Evolutionary conservation across 2,113 vertebrate species (phyloP).

Genomic region (Macroglossus sobrinus): DNA sequence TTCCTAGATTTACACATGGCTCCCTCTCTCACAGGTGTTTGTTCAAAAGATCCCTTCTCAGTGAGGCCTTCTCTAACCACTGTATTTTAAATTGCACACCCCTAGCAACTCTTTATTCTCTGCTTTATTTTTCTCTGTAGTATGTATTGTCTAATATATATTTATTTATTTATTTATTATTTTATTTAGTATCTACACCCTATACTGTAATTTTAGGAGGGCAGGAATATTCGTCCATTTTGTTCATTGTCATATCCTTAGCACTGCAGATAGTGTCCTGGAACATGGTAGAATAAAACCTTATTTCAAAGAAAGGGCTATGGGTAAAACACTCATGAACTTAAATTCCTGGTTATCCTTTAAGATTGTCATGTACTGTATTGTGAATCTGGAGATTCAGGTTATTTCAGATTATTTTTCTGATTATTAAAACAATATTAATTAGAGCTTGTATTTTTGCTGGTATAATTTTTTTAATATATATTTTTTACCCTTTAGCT

Average conservation of each 20-base stretch:
- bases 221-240: neutral
- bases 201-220: neutral
- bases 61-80: neutral
- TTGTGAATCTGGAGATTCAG: neutral
- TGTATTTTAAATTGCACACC: neutral
- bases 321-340: neutral
- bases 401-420: constrained; percentile 34
- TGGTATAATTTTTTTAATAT: neutral
- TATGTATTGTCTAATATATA: neutral
- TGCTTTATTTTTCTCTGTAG: neutral
- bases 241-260: neutral
- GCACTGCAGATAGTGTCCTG: neutral
- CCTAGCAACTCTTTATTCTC: neutral
- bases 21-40: neutral
- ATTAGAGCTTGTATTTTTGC: neutral
- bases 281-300: neutral
- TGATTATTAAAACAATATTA: neutral
- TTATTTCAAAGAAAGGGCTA: neutral
- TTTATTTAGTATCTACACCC: neutral
- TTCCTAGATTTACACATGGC: neutral
- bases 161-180: neutral
- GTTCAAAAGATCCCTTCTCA: neutral
- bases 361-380: neutral
- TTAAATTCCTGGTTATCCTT: neutral
- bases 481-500: neutral